Evolutionary conservation across 1,140 invertebrate species (phyloP), one percentile per base, ranked within the genome.

Genomic region (Trichogramma pretiosum): DNA sequence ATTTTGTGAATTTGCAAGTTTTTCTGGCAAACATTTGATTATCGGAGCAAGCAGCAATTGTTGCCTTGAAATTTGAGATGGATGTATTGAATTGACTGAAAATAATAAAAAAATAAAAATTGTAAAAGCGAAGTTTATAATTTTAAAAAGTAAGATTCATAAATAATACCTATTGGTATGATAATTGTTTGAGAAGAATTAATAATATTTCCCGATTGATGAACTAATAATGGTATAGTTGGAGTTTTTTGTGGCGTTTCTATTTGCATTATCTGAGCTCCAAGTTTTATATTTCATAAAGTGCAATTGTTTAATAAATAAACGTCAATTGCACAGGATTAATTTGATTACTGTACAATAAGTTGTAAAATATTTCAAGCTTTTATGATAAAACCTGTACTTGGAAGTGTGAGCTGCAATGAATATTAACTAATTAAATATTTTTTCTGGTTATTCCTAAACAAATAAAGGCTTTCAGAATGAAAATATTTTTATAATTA

Each of bases 41-140:
- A 72, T 67, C 33, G 69, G 65, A 35, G 70, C 64, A 43, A 71
- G 68, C 23, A 74, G 67, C 32, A 75, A 45, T 58, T 76, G 77
- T n/a, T 69, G 69, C 56, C 76, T 75, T n/a, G 47, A 35, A 49
- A 67, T 61, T 43, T 72, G 73, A 23, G 65, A 56, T 19, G 57
- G 50, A 34, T 62, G 59, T 41, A 70, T 35, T 21, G 58, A 44
- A 16, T 63, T 65, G 65, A 32, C 44, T 55, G 37, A 19, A 26
- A 45, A 36, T 46, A 43, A 13, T 14, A 4, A 24, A 18, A 38
- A 17, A 41, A n/a, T n/a, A 3, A 7, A 30, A 2, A 18, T 34
- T 21, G 11, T 11, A 24, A 40, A 47, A 19, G 13, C 38, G 3
- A 21, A 21, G 7, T 19, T 21, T 13, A 21, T 16, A 17, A 7